Base-by-base conservation (phyloP, 2,888 invertebrate genomes). In the Petrolisthes cinctipes region DNA sequence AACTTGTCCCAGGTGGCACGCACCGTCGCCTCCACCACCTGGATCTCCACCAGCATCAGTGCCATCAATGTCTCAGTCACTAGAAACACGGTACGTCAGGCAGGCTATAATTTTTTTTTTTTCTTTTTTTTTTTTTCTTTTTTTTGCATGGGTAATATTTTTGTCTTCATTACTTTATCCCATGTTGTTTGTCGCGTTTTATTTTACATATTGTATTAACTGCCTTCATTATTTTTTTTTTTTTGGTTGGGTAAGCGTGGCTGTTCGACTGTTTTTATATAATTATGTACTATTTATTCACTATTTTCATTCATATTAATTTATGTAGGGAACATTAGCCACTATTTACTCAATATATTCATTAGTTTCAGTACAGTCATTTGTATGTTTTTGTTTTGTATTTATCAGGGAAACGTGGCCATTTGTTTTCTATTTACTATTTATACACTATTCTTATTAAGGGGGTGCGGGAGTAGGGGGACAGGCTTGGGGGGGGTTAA, bases 1-100 rank as follows among this genome's bases (percentile, higher is more conserved):
- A 90, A 90, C 83, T 84, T 90, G 51, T 83, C 89, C 37, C 76
- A 53, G 14, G 89, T 90, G 20, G 90, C 89, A 0, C 78, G 57
- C 2, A 89, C 86, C 3, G 90, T 90, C 5, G 82, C 90, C 7
- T 90, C 90, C 5, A 20, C 79, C 23, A 85, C 85, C 7, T 81
- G 87, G 87, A 80, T 87, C 20, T 57, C 79, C 14, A 80, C 80
- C 11, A 73, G n/a, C 61, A 75, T 87, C 20, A 57, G 4, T 51
- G 54, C 54, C n/a, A 83, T 87, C 61, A 87, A 87, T 61, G 37
- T 61, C 57, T 66, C 79, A 20, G 75, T 84, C 53, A 54, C 83
- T 17, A 61, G 53, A 4, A 83, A 61, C 57, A 83, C 71, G 68
- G 87, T 87, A 6, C 68, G 86, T 75, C 17, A n/a, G 7, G 51